A percentile compares a stretch with the other conserved stretches of the same genome.
Conservation (phyloP, 2,797 vertebrate genomes). For the Oreochromis grahami region DNA sequence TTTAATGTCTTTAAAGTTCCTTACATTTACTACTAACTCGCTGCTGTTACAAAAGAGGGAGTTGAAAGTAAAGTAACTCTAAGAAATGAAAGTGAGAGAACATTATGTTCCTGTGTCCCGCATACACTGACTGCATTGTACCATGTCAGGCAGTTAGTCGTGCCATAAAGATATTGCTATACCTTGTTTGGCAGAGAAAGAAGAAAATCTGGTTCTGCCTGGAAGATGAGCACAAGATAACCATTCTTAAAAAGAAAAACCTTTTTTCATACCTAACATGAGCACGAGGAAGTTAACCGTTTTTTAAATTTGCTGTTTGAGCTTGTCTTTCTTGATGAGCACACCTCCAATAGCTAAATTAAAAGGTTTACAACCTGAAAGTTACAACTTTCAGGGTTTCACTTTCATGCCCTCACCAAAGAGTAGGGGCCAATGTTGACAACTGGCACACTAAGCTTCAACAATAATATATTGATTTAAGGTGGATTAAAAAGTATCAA, state of each 20-base stretch:
- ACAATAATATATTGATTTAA: neutral
- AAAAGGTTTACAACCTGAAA: neutral
- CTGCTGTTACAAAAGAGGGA: neutral
- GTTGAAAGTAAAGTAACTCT: neutral
- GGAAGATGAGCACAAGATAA: neutral
- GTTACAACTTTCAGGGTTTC: neutral
- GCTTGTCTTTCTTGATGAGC: neutral
- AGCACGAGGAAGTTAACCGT: neutral
- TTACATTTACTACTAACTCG: neutral
- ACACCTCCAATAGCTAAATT: neutral
- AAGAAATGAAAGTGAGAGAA: neutral
- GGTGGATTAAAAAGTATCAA: conserved; percentile 1
- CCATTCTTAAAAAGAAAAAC: neutral
- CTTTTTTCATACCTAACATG: neutral
- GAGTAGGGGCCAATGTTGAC: neutral
- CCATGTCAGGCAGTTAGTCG: neutral
- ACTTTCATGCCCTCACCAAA: neutral
- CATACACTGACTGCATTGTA: neutral
- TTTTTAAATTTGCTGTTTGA: neutral
- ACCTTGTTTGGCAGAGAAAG: conserved; percentile 40
- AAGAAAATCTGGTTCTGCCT: conserved; percentile 58
- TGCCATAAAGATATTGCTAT: neutral
- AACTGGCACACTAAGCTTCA: neutral
- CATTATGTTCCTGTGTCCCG: neutral
- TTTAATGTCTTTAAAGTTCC: neutral